phyloP scores from a whole-genome alignment of 2,888 invertebrate genomes.

The Tachina fera region DNA sequence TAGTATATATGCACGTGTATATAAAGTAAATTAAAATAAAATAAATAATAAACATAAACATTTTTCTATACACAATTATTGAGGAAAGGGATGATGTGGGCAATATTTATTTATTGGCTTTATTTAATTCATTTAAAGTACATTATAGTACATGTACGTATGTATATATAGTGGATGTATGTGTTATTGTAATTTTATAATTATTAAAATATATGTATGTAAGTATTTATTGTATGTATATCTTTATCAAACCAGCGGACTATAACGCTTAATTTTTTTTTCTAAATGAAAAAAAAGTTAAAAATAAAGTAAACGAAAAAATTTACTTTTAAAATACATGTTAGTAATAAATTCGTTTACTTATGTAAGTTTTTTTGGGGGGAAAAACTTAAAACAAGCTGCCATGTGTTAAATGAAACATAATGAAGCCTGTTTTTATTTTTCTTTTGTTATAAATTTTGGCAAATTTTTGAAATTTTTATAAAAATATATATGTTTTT shows the following conservation, averaged over 20 bases:
- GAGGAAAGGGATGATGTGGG: background rate
- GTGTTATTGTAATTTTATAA: slow-evolving; percentile 12
- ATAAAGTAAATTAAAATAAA: slow-evolving; percentile 55
- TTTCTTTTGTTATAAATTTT: slow-evolving; percentile 33
- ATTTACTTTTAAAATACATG: background rate
- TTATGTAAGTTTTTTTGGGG: background rate
- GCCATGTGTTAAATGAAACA: slow-evolving; percentile 43
- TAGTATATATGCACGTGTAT: slow-evolving; percentile 10
- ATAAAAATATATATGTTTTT: slow-evolving; percentile 34
- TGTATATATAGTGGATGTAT: background rate
- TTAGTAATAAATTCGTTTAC: slow-evolving; percentile 44
- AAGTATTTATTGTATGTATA: background rate
- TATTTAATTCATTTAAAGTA: too few species aligned
- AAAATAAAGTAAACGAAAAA: slow-evolving; percentile 23
- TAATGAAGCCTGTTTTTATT: slow-evolving; percentile 29
- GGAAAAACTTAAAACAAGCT: slow-evolving; percentile 58
- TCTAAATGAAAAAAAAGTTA: slow-evolving; percentile 3
- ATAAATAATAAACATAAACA: slow-evolving; percentile 70
- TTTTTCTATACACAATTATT: slow-evolving; percentile 62
- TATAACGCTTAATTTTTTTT: slow-evolving; percentile 36
- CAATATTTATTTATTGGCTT: background rate
- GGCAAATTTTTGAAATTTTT: slow-evolving; percentile 46
- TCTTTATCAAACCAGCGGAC: slow-evolving; percentile 12
- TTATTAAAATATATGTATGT: slow-evolving; percentile 17
- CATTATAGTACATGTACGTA: too few species aligned